Evolutionary conservation across 2,888 invertebrate genomes (phyloP), one percentile per base, ranked within the genome.

Genomic region (Ariolimax columbianus): DNA sequence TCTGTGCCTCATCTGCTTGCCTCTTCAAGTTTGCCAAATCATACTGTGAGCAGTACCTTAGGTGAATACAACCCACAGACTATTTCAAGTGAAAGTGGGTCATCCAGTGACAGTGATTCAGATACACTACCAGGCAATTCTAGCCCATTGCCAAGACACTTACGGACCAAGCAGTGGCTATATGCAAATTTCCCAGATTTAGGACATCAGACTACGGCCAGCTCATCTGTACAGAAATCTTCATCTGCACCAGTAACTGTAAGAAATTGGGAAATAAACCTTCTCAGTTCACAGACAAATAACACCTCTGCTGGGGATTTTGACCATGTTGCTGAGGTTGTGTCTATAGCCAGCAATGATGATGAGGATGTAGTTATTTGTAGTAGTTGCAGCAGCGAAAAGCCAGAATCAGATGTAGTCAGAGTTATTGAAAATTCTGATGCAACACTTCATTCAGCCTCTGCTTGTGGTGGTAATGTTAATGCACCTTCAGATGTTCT

Each of bases 301-400:
- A 78, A 59, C 30, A 40, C 7, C 0, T 30, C 40, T n/a, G 43
- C 33, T 30, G 19, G 17, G 23, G n/a, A 33, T 66, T 38, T 26
- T 43, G 70, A 51, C 19, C 43, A 63, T 63, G 55, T 33, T 36
- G 23, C n/a, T 26, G 75, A 83, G 63, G 79, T 84, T 43, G 77
- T 84, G 7, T 84, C 79, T 30, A 68, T 83, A 75, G 78, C 23
- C 33, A 84, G 84, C n/a, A n/a, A n/a, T 72, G 78, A 40, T 63
- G 85, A 81, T 66, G 85, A 85, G 23, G 85, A 85, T 38, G 47
- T 85, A 33, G 66, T 81, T 59, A 77, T 85, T 6, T 81, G 85
- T 30, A 84, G 84, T 36, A 79, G 84, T 84, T 63, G 51, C 43
- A 84, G 77, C 72, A 79, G 79, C 36, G 30, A 51, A 33, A 72